Base-by-base conservation (phyloP, 2,113 vertebrate genomes). In the Psilopogon haemacephalus region DNA sequence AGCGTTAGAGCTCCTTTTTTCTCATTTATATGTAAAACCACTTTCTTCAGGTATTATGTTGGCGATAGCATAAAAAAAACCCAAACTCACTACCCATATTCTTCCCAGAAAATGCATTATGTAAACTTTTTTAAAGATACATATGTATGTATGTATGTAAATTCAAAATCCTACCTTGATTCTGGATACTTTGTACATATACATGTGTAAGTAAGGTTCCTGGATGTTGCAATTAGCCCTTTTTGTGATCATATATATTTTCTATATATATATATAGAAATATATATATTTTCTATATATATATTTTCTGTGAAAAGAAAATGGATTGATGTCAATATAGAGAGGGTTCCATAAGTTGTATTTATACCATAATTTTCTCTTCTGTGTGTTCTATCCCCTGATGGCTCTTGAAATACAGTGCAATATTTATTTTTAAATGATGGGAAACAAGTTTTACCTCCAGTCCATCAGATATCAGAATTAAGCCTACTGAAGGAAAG, bases 301-400 rank as follows among this genome's bases (percentile, higher is more conserved):
- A n/a, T n/a, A n/a, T n/a, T n/a, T n/a, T n/a, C 6, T 46, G 6
- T 58, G 65, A n/a, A 74, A 82, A 73, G 4, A 8, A 54, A 73
- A 86, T 68, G 5, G 3, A 44, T 23, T 74, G 15, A 30, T 52
- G 16, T 1, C 14, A 60, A 6, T 8, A 5, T 6, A 67, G 23
- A 38, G 5, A 5, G 5, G 4, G 2, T 3, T 2, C 9, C 68
- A 2, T 26, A 65, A 64, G 5, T 13, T 63, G 1, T 19, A 37
- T 30, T 68, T 59, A 7, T 8, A 15, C 7, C 20, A 4, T 3
- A 3, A 48, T 81, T 42, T 90, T 70, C 21, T 17, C 2, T 58
- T 75, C 50, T 77, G 3, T 5, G 7, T 18, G 7, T n/a, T 46
- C 21, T 27, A 21, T 38, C 3, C 4, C 5, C 8, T 48, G 19